A percentile compares a stretch with the other conserved stretches of the same genome.
phyloP scores from a whole-genome alignment of 2,888 invertebrate genomes.

The Ormyrus labotus region DNA sequence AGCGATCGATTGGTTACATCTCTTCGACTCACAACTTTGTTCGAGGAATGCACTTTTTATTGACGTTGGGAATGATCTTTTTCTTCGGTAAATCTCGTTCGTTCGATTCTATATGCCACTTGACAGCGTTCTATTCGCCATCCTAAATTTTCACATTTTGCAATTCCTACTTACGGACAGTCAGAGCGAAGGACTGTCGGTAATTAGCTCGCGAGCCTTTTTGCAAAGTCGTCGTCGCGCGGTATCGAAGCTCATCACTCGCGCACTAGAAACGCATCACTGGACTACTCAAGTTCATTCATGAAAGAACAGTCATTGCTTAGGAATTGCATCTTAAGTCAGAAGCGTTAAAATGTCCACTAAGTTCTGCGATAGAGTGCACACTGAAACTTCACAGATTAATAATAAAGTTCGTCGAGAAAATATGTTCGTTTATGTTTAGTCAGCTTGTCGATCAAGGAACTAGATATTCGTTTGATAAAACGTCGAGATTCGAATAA shows the following conservation, averaged over 20 bases:
- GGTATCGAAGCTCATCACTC: neutral
- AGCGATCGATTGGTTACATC: neutral
- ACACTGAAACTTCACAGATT: constrained; percentile 7
- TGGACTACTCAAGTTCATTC: neutral
- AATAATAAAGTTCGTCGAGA: neutral
- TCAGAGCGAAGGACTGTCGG: neutral
- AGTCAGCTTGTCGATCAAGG: neutral
- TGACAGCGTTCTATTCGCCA: neutral
- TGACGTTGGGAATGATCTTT: constrained; percentile 48
- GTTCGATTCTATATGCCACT: constrained; percentile 29
- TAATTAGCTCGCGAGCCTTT: neutral
- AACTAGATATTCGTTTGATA: neutral
- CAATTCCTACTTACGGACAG: neutral
- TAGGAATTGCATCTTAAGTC: too few species aligned
- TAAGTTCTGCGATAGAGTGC: neutral
- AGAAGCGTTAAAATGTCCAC: neutral
- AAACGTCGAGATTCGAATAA: constrained; percentile 13
- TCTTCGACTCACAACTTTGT: constrained; percentile 22
- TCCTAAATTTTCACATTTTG: constrained; percentile 33
- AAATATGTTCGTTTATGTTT: neutral
- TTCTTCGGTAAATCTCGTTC: constrained; percentile 27
- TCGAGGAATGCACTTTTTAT: constrained; percentile 50
- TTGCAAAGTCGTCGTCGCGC: neutral
- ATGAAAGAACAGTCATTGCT: neutral
- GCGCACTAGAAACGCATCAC: neutral